phyloP scores from a whole-genome alignment of 2,113 vertebrate genomes.

The Planiliza haematocheilus region DNA sequence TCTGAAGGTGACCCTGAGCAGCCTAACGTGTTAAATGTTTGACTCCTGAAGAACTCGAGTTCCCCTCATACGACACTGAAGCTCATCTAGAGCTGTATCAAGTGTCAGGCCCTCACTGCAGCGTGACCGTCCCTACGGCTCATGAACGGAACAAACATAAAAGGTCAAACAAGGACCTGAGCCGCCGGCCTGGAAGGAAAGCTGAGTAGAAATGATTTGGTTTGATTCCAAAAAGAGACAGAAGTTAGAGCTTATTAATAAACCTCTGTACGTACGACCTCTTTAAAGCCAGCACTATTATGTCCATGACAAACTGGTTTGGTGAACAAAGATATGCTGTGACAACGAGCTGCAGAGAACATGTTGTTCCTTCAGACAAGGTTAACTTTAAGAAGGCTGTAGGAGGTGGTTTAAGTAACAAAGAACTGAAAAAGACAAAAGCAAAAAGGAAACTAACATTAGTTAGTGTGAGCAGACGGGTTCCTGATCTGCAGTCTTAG shows the following conservation, averaged over 20 bases:
- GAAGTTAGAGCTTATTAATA: no score
- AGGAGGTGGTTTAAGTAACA: no score
- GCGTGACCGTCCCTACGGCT: no score
- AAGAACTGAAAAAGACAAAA: no score
- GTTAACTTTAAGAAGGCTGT: not conserved
- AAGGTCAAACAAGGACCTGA: constrained; percentile 23
- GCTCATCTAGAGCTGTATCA: constrained; percentile 42
- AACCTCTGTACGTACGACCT: no score
- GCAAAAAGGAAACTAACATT: no score
- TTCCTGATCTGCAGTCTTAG: no score
- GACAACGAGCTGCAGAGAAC: not conserved
- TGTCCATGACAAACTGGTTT: constrained; percentile 13
- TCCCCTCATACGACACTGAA: not conserved
- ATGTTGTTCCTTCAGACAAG: not conserved
- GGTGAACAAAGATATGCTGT: not conserved
- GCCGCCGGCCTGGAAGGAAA: no score
- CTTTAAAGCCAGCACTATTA: not conserved
- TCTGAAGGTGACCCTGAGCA: constrained; percentile 16
- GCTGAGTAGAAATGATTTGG: no score
- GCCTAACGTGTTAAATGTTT: constrained; percentile 12
- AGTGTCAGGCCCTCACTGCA: constrained; percentile 38
- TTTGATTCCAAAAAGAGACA: no score
- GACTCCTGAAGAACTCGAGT: constrained; percentile 58
- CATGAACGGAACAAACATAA: not conserved
- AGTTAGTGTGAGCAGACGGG: no score